Percentiles rank a stretch among this genome's conserved stretches.
phyloP scores from a whole-genome alignment of 2,113 vertebrate species.

The Speoplatyrhinus poulsoni region DNA sequence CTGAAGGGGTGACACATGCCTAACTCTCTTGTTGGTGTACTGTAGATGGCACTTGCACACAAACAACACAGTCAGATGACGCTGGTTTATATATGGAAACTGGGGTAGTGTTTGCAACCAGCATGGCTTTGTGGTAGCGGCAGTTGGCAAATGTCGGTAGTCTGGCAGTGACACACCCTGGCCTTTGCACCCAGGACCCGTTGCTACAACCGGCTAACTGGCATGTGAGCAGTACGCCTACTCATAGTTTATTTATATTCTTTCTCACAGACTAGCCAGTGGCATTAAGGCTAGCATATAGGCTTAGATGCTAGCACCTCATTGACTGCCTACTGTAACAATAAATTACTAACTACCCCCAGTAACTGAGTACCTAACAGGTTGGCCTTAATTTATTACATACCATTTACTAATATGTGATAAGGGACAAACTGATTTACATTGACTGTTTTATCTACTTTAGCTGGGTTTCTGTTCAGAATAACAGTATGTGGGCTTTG shows the following conservation, averaged over 20 bases:
- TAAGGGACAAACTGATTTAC: too few relatives aligned
- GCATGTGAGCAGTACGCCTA: neutral
- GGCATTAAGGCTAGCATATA: too few relatives aligned
- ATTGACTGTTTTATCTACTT: too few relatives aligned
- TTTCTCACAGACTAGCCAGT: neutral
- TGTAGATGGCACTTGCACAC: neutral
- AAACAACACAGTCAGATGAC: slow-evolving; percentile 14
- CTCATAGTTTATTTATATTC: neutral
- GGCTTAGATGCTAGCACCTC: neutral
- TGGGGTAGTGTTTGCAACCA: slow-evolving; percentile 41
- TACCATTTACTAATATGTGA: too few relatives aligned
- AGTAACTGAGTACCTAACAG: neutral
- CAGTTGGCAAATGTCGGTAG: slow-evolving; percentile 20
- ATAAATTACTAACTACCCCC: neutral
- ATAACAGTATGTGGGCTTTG: too few relatives aligned
- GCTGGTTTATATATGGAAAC: slow-evolving; percentile 61
- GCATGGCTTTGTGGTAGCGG: slow-evolving; percentile 55
- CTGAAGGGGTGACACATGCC: neutral
- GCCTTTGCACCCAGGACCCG: slow-evolving; percentile 7
- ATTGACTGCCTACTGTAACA: neutral
- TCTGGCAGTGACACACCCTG: slow-evolving; percentile 62
- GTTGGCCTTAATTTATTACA: too few relatives aligned
- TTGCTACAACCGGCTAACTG: slow-evolving; percentile 10
- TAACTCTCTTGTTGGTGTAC: neutral
- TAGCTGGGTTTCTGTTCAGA: too few relatives aligned